Evolutionary conservation across 2,888 invertebrate genomes (phyloP), one percentile per base, ranked within the genome.

Genomic region (Magallana nippona): DNA sequence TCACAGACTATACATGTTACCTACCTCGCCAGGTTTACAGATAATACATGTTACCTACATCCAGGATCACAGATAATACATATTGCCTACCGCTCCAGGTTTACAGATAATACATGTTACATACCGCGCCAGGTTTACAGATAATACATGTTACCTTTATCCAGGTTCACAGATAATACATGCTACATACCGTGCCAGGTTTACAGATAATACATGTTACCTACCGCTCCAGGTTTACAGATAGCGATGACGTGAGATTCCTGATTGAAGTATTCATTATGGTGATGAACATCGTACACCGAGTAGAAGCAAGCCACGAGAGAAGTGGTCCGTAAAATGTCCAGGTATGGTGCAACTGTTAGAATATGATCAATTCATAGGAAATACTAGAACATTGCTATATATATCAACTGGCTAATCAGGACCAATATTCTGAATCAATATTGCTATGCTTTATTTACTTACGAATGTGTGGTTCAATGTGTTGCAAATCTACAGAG

Each of bases 241-340:
- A 78, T 78, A 44, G 78, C 55, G 55, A 78, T 78, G 55, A 78
- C 78, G 55, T 78, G 78, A 17, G 78, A 55, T 19, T n/a, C 19
- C 19, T 19, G 10, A 44, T 56, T 56, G 22, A 78, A 55, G 55
- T 55, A 78, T 0, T 78, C 78, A 13, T 55, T 10, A 19, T n/a
- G n/a, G 1, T 22, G 27, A 5, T 17, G 13, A 27, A 27, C 32
- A 19, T 11, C 32, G 27, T 71, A 71, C 13, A 27, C 71, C 2
- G 71, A 71, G 27, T 27, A 71, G 78, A 78, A 78, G 32, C 78
- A 78, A 15, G 15, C 78, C 55, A 78, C 10, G 10, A 55, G 56
- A n/a, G 71, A 27, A 5, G 71, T 78, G 2, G 56, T 56, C 19
- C 17, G 19, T 19, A 56, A 56, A 44, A 78, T 55, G n/a, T 55